These are phyloP conservation scores for Erpetoichthys calabaricus DNA, from an alignment of 2,797 vertebrate genomes.

Conservation along the genomic window DNA sequence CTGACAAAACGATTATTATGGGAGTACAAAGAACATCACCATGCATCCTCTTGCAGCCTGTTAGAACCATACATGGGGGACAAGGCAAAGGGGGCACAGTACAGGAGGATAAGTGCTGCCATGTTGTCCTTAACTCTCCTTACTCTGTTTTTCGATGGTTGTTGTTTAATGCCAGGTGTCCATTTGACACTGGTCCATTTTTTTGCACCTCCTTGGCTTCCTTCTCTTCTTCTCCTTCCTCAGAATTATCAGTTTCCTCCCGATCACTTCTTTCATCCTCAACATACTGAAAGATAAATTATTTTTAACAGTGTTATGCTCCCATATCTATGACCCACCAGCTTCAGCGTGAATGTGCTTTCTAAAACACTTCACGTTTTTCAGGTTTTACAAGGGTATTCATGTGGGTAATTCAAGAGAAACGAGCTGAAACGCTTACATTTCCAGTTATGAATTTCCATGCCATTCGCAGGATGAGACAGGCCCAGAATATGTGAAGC, in stretches of 20 bases:
- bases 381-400: too few relatives aligned
- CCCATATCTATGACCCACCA: too few relatives aligned
- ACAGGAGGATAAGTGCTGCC: too few relatives aligned
- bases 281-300: conserved; percentile 49
- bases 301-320: not conserved
- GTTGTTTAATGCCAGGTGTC: conserved; percentile 67
- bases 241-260: conserved; percentile 68
- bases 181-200: conserved; percentile 65
- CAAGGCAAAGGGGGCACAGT: too few relatives aligned
- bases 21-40: too few relatives aligned
- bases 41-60: too few relatives aligned
- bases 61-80: too few relatives aligned
- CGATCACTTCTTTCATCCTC: conserved; percentile 84
- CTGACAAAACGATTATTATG: too few relatives aligned
- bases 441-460: conserved; percentile 84
- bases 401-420: too few relatives aligned
- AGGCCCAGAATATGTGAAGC: conserved; percentile 88
- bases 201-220: conserved; percentile 37
- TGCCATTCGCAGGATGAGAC: conserved; percentile 82
- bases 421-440: conserved; percentile 35
- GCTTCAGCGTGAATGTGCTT: too few relatives aligned
- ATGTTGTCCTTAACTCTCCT: conserved; percentile 18
- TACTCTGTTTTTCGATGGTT: conserved; percentile 76
- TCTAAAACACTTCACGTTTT: too few relatives aligned
- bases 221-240: conserved; percentile 37